Evolutionary conservation across 2,113 vertebrate species (phyloP).

Genomic region (Rhegmatorhina hoffmannsi): DNA sequence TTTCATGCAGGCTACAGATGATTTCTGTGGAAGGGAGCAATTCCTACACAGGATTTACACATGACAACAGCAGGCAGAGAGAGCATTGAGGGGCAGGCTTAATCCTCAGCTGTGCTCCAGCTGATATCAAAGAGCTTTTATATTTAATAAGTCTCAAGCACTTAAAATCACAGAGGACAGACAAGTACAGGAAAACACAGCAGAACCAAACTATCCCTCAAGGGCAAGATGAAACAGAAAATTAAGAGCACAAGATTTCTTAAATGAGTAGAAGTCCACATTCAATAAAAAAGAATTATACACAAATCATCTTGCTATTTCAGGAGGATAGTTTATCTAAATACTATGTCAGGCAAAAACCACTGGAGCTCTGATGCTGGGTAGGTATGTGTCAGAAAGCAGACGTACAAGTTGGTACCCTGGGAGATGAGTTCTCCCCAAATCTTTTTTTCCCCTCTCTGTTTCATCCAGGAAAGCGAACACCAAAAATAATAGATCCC

Average conservation of each 20-base stretch:
- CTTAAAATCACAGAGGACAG: slow-evolving; percentile 25
- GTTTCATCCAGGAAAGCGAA: not conserved
- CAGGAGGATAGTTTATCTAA: slow-evolving; percentile 1
- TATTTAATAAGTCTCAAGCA: slow-evolving; percentile 52
- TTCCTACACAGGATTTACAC: slow-evolving; percentile 45
- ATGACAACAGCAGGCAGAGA: slow-evolving; percentile 33
- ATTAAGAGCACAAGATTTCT: not conserved
- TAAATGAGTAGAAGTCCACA: not conserved
- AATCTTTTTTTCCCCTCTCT: not conserved
- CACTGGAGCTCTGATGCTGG: not conserved
- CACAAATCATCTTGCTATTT: slow-evolving; percentile 2
- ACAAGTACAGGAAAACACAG: slow-evolving; percentile 17
- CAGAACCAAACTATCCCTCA: not conserved
- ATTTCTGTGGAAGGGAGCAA: slow-evolving; percentile 13
- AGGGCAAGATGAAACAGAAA: slow-evolving; percentile 24
- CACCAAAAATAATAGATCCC: not conserved
- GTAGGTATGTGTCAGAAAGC: slow-evolving; percentile 20
- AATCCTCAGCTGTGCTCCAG: slow-evolving; percentile 64
- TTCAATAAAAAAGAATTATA: not conserved
- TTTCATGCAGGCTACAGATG: not conserved
- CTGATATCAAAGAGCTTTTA: slow-evolving; percentile 57
- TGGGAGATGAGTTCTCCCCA: not conserved
- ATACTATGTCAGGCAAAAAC: not conserved
- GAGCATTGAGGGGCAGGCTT: slow-evolving; percentile 24
- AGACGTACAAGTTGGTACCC: not conserved